Percentiles rank a stretch among this genome's conserved stretches.
phyloP scores from a whole-genome alignment of 2,888 invertebrate genomes.

The Eupithecia abbreviata region DNA sequence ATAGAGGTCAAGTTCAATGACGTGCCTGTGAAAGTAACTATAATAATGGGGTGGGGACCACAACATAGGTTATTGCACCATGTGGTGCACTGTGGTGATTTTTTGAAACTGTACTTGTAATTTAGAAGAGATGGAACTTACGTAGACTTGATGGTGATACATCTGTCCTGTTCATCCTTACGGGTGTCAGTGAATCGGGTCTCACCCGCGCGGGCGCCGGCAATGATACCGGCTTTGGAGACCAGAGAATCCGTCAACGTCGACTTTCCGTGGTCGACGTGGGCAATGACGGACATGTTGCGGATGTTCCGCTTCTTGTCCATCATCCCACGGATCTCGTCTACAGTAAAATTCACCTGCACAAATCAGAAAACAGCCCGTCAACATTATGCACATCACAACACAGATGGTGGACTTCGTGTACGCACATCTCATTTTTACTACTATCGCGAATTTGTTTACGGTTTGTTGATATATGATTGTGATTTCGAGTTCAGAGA shows the following conservation, averaged over 20 bases:
- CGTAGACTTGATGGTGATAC: conserved; percentile 99
- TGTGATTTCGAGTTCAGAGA: conserved; percentile 42
- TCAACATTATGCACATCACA: conserved; percentile 65
- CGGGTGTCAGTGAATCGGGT: conserved; percentile 99
- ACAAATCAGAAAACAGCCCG: conserved; percentile 67
- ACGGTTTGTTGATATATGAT: background rate
- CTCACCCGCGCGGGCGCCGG: conserved; percentile 99
- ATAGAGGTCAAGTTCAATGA: conserved; percentile 48
- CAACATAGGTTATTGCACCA: conserved; percentile 56
- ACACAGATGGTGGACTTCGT: conserved; percentile 65
- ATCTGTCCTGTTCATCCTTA: conserved; percentile 99
- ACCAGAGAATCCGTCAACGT: conserved; percentile 99
- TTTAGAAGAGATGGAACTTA: conserved; percentile 81
- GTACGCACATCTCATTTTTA: conserved; percentile 68
- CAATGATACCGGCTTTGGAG: conserved; percentile 99
- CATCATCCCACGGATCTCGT: conserved; percentile 99
- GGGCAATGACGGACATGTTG: conserved; percentile 99
- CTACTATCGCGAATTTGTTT: conserved; percentile 17
- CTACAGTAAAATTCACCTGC: conserved; percentile 99
- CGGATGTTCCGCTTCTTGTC: conserved; percentile 99
- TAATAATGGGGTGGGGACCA: conserved; percentile 16
- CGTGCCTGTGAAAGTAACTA: conserved; percentile 22
- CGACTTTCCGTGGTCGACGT: conserved; percentile 99
- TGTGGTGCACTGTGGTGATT: conserved; percentile 48
- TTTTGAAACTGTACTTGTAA: background rate